These are phyloP conservation scores for Vimba vimba DNA, from an alignment of 2,113 vertebrate genomes.

Conservation along the genomic window DNA sequence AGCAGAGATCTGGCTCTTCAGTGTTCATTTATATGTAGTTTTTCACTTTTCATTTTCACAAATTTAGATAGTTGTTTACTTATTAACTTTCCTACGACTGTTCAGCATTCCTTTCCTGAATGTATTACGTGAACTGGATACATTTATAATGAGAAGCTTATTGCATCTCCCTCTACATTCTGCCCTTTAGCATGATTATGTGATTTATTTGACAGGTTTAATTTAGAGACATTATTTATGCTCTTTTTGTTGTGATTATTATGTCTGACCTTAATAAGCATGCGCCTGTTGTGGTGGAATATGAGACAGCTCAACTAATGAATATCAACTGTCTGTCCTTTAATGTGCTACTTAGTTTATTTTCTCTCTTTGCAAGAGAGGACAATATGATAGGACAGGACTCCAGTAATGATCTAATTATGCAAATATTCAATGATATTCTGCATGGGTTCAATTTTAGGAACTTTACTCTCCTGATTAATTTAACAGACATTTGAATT, in stretches of 20 bases:
- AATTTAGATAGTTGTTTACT: neutral
- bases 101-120: neutral
- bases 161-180: neutral
- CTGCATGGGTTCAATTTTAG: neutral
- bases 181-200: neutral
- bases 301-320: neutral
- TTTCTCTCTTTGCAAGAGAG: neutral
- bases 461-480: neutral
- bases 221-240: neutral
- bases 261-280: conserved; percentile 36
- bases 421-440: neutral
- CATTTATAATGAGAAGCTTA: conserved; percentile 20
- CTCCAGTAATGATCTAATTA: neutral
- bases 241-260: conserved; percentile 22
- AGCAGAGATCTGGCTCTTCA: neutral
- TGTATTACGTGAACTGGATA: neutral
- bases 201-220: neutral
- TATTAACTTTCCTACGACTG: neutral
- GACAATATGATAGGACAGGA: neutral
- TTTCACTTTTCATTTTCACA: too few relatives aligned
- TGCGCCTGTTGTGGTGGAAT: neutral
- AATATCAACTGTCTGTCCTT: neutral
- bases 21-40: neutral
- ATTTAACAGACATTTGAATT: neutral
- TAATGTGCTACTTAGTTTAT: neutral